Conservation (phyloP, 2,113 vertebrate species). For the Dicerorhinus sumatrensis region DNA sequence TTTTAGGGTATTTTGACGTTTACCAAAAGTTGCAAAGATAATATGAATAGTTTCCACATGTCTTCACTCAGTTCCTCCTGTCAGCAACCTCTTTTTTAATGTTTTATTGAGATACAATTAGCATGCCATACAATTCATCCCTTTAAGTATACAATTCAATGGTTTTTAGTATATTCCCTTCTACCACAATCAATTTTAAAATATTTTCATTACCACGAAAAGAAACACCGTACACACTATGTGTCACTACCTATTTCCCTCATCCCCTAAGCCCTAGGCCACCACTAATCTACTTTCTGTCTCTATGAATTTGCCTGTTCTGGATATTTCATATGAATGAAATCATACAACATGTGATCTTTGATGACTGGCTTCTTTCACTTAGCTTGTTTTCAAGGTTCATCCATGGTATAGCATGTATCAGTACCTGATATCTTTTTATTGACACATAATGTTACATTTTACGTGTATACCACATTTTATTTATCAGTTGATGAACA, state of each 20-base stretch:
- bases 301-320: background rate
- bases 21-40: background rate
- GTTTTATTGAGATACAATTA: constrained; percentile 17
- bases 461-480: background rate
- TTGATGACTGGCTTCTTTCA: background rate
- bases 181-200: background rate
- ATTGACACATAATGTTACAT: background rate
- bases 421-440: background rate
- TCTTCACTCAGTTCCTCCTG: background rate
- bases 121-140: background rate
- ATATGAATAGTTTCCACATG: background rate
- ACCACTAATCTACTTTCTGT: background rate
- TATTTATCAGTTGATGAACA: background rate
- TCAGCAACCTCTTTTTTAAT: background rate
- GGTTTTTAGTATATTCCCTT: background rate
- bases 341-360: background rate
- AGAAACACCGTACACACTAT: background rate
- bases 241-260: background rate
- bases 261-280: background rate
- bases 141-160: background rate
- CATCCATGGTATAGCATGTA: background rate
- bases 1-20: background rate
- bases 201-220: background rate
- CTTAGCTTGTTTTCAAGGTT: background rate
- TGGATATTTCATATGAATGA: background rate